Conservation (phyloP, 1,140 invertebrate genomes). For the Lucilia cuprina region DNA sequence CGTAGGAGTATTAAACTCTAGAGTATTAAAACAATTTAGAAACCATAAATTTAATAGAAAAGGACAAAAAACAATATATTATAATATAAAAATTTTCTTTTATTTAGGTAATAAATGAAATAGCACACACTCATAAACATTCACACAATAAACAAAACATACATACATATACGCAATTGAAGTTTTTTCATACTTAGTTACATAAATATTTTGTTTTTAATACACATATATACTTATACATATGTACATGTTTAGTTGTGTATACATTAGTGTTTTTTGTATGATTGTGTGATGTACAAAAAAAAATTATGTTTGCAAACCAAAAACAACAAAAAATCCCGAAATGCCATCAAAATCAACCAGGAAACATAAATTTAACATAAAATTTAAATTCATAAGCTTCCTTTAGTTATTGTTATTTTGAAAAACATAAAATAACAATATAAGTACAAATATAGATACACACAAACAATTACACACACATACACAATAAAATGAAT, state of each 20-base stretch:
- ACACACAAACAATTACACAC: background rate
- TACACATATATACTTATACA: background rate
- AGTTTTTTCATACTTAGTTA: background rate
- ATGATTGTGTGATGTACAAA: background rate
- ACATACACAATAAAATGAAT: background rate
- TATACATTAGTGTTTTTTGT: background rate
- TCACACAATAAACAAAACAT: background rate
- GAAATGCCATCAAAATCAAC: conserved; percentile 14
- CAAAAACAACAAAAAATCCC: background rate
- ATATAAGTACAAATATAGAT: background rate
- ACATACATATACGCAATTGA: too few relatives aligned
- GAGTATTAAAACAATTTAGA: background rate
- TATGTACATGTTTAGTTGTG: background rate
- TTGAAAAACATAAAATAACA: background rate
- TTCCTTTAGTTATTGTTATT: conserved; percentile 19
- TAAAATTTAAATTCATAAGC: conserved; percentile 30
- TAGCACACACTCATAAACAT: background rate
- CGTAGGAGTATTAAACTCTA: background rate
- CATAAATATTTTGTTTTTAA: background rate
- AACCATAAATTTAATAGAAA: conserved; percentile 12
- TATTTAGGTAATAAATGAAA: background rate
- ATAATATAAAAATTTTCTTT: background rate
- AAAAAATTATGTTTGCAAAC: background rate
- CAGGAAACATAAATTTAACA: conserved; percentile 29
- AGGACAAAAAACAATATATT: background rate